Conservation (phyloP, 2,888 invertebrate genomes). For the Allolobophora icterica region DNA sequence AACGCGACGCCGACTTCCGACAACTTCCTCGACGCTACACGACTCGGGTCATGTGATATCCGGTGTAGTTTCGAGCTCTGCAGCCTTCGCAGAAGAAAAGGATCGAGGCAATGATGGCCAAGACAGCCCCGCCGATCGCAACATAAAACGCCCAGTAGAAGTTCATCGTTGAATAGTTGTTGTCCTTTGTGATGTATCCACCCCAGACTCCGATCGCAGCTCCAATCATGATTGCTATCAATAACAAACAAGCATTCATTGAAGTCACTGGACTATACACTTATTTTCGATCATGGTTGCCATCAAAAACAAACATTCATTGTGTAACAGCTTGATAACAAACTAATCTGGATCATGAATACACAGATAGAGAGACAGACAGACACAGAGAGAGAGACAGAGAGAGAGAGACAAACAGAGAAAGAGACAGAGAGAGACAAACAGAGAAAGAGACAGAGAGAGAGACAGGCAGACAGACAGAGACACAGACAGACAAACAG, state of each 20-base stretch:
- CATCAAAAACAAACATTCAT: background rate
- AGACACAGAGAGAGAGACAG: too few species aligned
- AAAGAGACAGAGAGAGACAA: too few species aligned
- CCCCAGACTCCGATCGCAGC: conserved; percentile 33
- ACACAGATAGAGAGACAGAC: background rate
- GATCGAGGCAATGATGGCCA: conserved; percentile 35
- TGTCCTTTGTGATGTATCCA: background rate
- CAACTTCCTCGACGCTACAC: conserved; percentile 28
- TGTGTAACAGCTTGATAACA: background rate
- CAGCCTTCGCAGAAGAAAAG: conserved; percentile 41
- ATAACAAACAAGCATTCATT: background rate
- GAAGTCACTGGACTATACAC: background rate
- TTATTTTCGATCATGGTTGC: background rate
- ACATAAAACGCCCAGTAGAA: conserved; percentile 41
- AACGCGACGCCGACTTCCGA: background rate
- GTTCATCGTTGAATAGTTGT: background rate
- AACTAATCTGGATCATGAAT: background rate
- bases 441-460: too few species aligned
- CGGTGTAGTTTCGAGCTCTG: conserved; percentile 28
- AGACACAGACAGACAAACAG: too few species aligned
- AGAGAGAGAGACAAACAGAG: too few species aligned
- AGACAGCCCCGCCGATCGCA: conserved; percentile 35
- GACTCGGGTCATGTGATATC: conserved; percentile 44
- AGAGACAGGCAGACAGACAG: too few species aligned
- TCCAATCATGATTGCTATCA: conserved; percentile 32